Percentiles rank a stretch among this genome's conserved stretches.
These are phyloP conservation scores for Vireo altiloquus DNA, from an alignment of 2,113 vertebrate species.

Conservation along the genomic window DNA sequence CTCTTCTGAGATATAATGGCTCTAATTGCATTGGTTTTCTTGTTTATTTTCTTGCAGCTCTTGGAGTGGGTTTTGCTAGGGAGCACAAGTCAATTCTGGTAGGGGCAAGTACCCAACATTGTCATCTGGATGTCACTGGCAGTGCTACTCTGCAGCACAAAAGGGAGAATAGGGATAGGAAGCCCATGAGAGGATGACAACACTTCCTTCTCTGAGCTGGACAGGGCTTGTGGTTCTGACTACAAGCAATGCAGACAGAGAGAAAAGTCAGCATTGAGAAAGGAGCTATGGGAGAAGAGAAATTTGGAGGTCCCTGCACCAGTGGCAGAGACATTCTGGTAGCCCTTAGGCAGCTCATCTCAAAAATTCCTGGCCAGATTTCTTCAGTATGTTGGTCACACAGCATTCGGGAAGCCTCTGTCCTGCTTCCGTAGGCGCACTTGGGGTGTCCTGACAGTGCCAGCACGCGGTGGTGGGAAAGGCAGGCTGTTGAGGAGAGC, in stretches of 20 bases:
- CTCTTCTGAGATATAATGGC: not conserved
- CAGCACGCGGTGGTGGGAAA: not conserved
- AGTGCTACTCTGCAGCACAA: not conserved
- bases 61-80: not conserved
- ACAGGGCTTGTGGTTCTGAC: not conserved
- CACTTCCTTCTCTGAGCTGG: not conserved
- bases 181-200: not conserved
- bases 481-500: not conserved
- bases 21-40: not conserved
- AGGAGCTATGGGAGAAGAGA: not conserved
- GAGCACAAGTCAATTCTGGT: not conserved
- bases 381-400: not conserved
- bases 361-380: not conserved
- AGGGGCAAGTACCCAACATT: not conserved
- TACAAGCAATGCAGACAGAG: not conserved
- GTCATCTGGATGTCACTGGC: not conserved
- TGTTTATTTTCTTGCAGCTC: not conserved
- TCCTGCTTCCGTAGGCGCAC: not conserved
- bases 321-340: not conserved
- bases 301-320: not conserved
- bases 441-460: not conserved
- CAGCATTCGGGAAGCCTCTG: rapidly evolving
- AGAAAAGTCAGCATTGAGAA: not conserved
- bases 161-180: not conserved
- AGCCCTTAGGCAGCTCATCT: not conserved